Base-by-base conservation (phyloP, 37 sponge, comb jelly and placozoan species). In the Cliona cf. orientalis region DNA sequence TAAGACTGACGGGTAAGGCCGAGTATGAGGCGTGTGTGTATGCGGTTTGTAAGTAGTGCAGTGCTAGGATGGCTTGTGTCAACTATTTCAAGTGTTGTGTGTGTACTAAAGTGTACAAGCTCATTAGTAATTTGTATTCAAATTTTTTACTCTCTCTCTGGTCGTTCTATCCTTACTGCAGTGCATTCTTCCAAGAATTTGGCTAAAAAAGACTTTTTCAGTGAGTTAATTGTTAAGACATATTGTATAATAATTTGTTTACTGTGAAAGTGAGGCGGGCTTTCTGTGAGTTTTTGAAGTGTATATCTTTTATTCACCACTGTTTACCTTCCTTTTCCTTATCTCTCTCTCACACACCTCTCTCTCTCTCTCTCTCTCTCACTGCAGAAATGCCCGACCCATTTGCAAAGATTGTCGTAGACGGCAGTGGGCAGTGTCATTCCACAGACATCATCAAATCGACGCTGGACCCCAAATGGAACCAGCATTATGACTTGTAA, bases 391-490 rank as follows among this genome's bases (percentile, higher is more conserved):
- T 94, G 63, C 97, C 97, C 29, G 97, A 97, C 66, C 93, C 96
- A 0, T 97, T 97, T 84, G 97, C 95, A 46, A 89, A 91, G 87
- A 85, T 97, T n/a, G 82, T 78, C 9, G 97, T 97, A 22, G 97
- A 94, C 37, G 95, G 89, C 29, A 97, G 93, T 66, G 92, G 95
- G 3, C 95, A 97, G 80, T 91, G 96, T 69, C 96, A 97, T 72
- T 69, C 88, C 0, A 97, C 97, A 17, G 93, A 91, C 21, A 69
- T 81, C 38, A 62, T 92, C 55, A 97, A 86, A 79, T 72, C 78
- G 2, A 80, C 95, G 14, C 80, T 97, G 34, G 97, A 97, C 62
- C 97, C 97, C 53, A 97, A 91, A 56, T 97, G 97, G 97, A 97
- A 94, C 40, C 90, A 97, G 42, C 92, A 94, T 41, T 97, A 87